Evolutionary conservation across 2,888 invertebrate species (phyloP).

Genomic region (Zaprionus lineosus): DNA sequence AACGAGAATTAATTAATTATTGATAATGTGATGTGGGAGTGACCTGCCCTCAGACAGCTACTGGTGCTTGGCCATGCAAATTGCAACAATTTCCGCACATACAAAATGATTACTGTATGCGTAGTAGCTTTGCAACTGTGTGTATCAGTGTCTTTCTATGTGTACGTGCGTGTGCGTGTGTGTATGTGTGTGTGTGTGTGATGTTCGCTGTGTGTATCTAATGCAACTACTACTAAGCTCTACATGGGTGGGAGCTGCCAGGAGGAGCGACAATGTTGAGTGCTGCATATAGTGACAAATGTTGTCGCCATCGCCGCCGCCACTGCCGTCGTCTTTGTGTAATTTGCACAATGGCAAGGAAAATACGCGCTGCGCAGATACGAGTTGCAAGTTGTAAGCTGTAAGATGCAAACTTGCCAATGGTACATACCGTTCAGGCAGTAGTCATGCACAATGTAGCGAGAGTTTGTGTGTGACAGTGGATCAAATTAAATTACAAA

Average conservation of each 20-base stretch:
- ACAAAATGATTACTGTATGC: conserved; percentile 61
- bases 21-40: conserved; percentile 34
- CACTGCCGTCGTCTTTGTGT: conserved; percentile 44
- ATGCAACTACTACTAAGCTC: conserved; percentile 23
- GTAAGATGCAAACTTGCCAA: conserved; percentile 42
- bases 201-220: conserved; percentile 46
- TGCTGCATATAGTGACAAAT: conserved; percentile 45
- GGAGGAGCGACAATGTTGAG: neutral
- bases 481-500: too few species aligned
- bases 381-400: conserved; percentile 37
- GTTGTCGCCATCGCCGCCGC: conserved; percentile 21
- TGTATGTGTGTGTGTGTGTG: conserved; percentile 31
- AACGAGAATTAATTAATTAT: conserved; percentile 41
- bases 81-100: conserved; percentile 66
- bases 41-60: neutral
- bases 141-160: neutral
- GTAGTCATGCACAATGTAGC: too few species aligned
- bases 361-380: conserved; percentile 62
- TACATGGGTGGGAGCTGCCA: neutral
- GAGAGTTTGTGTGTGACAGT: too few species aligned
- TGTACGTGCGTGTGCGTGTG: conserved; percentile 16
- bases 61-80: conserved; percentile 51
- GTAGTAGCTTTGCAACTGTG: neutral
- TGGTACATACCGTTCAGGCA: too few species aligned
- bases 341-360: conserved; percentile 66